A percentile compares a stretch with the other conserved stretches of the same genome.
Conservation (phyloP, 2,888 invertebrate species). For the Andricus curvator region DNA sequence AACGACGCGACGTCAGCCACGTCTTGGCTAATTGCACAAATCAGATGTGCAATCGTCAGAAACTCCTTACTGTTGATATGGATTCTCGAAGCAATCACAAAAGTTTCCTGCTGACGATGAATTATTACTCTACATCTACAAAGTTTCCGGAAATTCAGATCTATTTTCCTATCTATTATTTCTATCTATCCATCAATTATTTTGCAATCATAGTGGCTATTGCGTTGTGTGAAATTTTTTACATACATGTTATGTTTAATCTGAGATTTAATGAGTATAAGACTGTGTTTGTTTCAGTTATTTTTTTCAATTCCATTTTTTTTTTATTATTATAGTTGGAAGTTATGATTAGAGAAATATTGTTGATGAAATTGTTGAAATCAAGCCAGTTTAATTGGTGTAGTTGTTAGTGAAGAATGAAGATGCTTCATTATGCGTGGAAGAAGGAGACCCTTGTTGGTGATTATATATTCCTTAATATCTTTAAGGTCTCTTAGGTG, state of each 20-base stretch:
- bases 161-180: not conserved
- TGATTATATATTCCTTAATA: not conserved
- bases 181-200: not conserved
- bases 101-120: not conserved
- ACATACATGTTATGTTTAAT: not conserved
- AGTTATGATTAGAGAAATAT: not conserved
- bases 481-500: not conserved
- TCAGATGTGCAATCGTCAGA: slow-evolving; percentile 45
- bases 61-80: slow-evolving; percentile 12
- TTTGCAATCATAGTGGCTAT: not conserved
- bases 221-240: not conserved
- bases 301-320: not conserved
- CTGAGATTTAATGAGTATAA: not conserved
- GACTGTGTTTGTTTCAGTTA: too few species aligned
- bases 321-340: not conserved
- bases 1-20: slow-evolving; percentile 52
- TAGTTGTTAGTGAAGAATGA: not conserved
- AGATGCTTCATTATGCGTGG: not conserved
- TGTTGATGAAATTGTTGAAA: not conserved
- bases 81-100: not conserved
- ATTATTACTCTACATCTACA: not conserved
- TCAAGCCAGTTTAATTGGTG: not conserved
- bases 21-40: slow-evolving; percentile 52
- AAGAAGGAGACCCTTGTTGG: not conserved
- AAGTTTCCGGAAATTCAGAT: not conserved